Percentiles rank a stretch among this genome's conserved stretches.
phyloP scores from a whole-genome alignment of 2,797 vertebrate species.

The Sardinella longiceps region DNA sequence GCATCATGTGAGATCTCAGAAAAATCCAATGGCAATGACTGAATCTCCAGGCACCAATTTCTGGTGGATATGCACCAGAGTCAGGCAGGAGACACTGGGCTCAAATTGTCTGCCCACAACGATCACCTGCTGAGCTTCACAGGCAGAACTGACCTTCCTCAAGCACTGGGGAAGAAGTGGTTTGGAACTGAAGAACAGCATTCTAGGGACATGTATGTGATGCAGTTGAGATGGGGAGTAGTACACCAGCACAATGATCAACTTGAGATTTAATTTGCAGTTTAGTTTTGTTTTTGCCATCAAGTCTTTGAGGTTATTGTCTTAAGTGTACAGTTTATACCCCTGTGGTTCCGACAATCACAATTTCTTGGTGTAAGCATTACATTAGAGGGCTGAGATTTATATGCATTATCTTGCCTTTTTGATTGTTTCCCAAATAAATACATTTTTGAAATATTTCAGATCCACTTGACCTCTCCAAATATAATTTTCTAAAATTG shows the following conservation, averaged over 20 bases:
- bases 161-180: background rate
- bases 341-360: background rate
- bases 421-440: slow-evolving; percentile 4
- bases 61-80: background rate
- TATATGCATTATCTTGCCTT: background rate
- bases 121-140: background rate
- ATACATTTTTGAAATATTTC: background rate
- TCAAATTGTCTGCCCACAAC: background rate
- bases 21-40: slow-evolving; percentile 30
- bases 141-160: background rate
- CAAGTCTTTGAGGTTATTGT: background rate
- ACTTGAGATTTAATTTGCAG: background rate
- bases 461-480: background rate
- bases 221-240: background rate
- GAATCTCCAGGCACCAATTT: background rate
- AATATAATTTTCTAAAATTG: background rate
- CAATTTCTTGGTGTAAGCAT: background rate
- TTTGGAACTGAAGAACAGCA: background rate
- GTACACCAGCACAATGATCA: background rate
- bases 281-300: background rate
- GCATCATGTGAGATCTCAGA: slow-evolving; percentile 57
- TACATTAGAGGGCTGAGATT: background rate
- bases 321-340: background rate
- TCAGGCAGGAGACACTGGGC: background rate
- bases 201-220: background rate